These are phyloP conservation scores for Chitala chitala DNA, from an alignment of 2,113 vertebrate genomes.

Conservation along the genomic window DNA sequence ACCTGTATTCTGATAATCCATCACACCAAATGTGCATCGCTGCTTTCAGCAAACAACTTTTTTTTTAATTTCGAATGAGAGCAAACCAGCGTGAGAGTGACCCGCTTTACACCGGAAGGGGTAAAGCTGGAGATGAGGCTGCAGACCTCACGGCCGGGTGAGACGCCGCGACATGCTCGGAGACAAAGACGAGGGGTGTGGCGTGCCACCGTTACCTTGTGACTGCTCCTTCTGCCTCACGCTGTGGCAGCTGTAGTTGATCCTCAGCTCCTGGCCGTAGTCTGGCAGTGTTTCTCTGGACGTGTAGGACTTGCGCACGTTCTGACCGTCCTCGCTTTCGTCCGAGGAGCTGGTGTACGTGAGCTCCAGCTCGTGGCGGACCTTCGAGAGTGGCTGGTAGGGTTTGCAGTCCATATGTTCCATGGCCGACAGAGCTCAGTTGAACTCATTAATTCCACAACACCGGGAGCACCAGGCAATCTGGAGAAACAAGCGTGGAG, in stretches of 20 bases:
- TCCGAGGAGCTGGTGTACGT: conserved; percentile 93
- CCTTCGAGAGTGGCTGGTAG: conserved; percentile 91
- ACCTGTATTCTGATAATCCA: conserved; percentile 60
- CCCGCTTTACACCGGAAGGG: conserved; percentile 60
- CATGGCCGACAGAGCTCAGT: conserved; percentile 71
- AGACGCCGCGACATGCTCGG: neutral
- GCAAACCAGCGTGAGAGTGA: conserved; percentile 55
- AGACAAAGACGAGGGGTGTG: neutral
- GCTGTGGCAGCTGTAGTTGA: conserved; percentile 82
- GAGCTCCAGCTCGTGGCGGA: conserved; percentile 91
- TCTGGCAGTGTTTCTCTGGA: conserved; percentile 92
- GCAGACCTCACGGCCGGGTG: neutral
- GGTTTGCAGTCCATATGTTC: conserved; percentile 97
- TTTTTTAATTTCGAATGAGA: conserved; percentile 53
- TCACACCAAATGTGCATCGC: conserved; percentile 43
- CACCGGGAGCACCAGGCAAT: conserved; percentile 52
- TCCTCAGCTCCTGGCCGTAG: conserved; percentile 82
- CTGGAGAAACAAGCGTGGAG: conserved; percentile 45
- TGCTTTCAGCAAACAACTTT: conserved; percentile 19
- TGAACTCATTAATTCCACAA: conserved; percentile 69
- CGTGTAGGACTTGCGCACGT: conserved; percentile 82
- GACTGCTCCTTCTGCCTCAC: conserved; percentile 79
- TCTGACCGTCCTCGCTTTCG: conserved; percentile 86
- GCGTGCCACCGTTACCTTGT: conserved; percentile 66
- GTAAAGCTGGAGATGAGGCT: conserved; percentile 52